Evolutionary conservation across 1,140 invertebrate genomes (phyloP).

Genomic region (Pinna nobilis): DNA sequence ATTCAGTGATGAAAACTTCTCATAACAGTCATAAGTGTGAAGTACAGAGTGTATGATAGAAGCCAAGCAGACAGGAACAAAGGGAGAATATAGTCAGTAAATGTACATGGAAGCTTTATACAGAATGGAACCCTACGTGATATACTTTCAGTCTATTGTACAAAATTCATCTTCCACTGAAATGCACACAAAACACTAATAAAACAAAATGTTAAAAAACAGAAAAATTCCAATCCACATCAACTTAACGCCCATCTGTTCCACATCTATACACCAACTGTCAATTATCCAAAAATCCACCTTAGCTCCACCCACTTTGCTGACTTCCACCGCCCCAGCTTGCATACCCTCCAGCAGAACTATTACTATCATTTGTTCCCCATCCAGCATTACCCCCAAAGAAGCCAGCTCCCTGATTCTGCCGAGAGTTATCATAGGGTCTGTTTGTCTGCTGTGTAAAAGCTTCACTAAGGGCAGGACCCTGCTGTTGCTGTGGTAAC

Average conservation of each 20-base stretch:
- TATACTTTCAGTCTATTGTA: no score
- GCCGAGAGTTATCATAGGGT: constrained; percentile 12
- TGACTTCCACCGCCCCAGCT: constrained; percentile 35
- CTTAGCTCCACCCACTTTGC: constrained; percentile 37
- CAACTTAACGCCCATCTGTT: neutral
- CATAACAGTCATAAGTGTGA: no score
- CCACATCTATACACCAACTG: neutral
- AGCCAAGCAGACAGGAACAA: no score
- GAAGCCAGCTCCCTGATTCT: constrained; percentile 25
- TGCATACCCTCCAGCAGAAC: constrained; percentile 24
- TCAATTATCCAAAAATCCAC: neutral
- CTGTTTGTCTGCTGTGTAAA: constrained; percentile 25
- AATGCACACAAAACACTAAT: no score
- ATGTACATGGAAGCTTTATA: no score
- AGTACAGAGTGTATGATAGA: no score
- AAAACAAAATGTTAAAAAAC: no score
- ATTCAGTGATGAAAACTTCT: no score
- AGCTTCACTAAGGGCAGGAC: constrained; percentile 12
- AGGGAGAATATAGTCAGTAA: no score
- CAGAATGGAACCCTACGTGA: no score
- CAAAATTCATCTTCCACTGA: no score
- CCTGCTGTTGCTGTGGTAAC: constrained; percentile 23
- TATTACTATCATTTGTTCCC: constrained; percentile 22
- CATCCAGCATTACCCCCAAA: constrained; percentile 25
- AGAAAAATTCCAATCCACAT: constrained; percentile 3